Percentiles rank a stretch among this genome's conserved stretches.
These are phyloP conservation scores for Sebastes steindachneri DNA, from an alignment of 2,797 vertebrate genomes.

Conservation along the genomic window DNA sequence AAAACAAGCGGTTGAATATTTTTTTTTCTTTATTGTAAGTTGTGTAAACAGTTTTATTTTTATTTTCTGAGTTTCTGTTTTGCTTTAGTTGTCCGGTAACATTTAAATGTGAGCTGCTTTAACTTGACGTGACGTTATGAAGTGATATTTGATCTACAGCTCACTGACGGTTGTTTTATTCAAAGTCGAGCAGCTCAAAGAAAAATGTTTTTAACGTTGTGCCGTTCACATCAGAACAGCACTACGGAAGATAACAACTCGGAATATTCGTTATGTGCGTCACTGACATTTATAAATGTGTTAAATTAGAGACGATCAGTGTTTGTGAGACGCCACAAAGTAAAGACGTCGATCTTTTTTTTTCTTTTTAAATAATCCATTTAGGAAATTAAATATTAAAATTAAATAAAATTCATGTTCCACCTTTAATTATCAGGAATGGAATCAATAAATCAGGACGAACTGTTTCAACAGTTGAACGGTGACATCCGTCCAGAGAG, in stretches of 20 bases:
- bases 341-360: neutral
- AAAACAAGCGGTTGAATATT: neutral
- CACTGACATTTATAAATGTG: constrained; percentile 25
- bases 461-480: neutral
- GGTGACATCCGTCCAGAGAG: neutral
- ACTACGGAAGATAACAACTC: neutral
- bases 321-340: neutral
- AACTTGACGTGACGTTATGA: neutral
- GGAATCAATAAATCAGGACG: neutral
- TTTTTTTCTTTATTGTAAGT: constrained; percentile 1
- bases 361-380: neutral
- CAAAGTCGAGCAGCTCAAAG: neutral
- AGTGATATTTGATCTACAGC: neutral
- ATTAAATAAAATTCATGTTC: neutral
- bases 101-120: neutral
- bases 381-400: neutral
- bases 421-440: neutral
- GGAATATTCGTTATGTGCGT: neutral
- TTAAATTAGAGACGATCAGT: constrained; percentile 17
- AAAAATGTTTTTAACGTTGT: neutral
- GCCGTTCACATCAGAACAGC: neutral
- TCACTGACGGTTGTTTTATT: neutral
- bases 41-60: constrained; percentile 16
- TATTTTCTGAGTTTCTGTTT: constrained; percentile 2
- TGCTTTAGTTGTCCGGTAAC: neutral